A percentile compares a stretch with the other conserved stretches of the same genome.
Conservation (phyloP, 2,113 vertebrate genomes). For the Plecturocebus donacophilus region DNA sequence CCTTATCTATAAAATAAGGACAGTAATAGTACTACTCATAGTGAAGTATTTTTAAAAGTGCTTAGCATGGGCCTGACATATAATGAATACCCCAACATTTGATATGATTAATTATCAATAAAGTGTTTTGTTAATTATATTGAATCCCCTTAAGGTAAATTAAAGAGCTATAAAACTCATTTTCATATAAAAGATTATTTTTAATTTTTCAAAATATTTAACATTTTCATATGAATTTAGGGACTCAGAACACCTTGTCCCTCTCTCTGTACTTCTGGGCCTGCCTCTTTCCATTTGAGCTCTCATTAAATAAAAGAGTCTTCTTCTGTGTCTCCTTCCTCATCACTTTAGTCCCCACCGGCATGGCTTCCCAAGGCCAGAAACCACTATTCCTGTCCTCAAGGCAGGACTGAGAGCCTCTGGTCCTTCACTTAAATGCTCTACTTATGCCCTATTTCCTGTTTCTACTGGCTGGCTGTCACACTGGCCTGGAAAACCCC, state of each 20-base stretch:
- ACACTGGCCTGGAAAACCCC: neutral
- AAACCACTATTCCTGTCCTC: neutral
- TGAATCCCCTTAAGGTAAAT: neutral
- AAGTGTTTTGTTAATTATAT: neutral
- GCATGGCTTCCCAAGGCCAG: neutral
- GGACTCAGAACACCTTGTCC: neutral
- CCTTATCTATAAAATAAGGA: neutral
- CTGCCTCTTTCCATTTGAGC: neutral
- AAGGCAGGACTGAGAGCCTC: neutral
- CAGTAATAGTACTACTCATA: neutral
- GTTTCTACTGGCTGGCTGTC: neutral
- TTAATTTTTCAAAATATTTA: neutral
- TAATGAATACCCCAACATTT: neutral
- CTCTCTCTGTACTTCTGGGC: neutral
- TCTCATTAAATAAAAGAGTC: neutral
- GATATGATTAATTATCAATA: neutral
- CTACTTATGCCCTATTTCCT: neutral
- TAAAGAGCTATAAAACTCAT: neutral
- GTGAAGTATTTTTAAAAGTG: neutral
- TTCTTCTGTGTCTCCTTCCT: neutral
- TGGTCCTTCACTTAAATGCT: neutral
- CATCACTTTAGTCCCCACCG: neutral
- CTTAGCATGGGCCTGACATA: neutral
- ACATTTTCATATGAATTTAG: neutral
- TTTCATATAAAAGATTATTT: neutral